phyloP scores from a whole-genome alignment of 2,797 vertebrate species.

The Naso thynnoides region DNA sequence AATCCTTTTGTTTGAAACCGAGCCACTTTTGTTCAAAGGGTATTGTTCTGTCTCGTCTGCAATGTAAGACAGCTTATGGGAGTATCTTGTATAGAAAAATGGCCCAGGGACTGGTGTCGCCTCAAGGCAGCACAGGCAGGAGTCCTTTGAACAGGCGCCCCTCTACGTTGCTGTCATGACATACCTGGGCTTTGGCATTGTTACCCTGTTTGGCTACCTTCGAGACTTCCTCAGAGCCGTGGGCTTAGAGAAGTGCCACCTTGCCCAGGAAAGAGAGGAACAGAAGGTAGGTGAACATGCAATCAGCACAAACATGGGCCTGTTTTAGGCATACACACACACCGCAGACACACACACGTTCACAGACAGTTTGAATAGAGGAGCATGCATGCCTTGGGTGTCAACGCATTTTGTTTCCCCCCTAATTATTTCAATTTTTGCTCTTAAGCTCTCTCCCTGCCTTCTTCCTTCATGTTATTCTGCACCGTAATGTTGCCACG shows the following conservation, averaged over 20 bases:
- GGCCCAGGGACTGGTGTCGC: slow-evolving; percentile 61
- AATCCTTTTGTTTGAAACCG: slow-evolving; percentile 20
- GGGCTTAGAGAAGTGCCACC: slow-evolving; percentile 91
- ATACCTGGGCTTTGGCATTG: slow-evolving; percentile 92
- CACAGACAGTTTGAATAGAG: slow-evolving; percentile 27
- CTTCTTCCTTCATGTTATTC: slow-evolving; percentile 49
- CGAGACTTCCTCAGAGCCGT: slow-evolving; percentile 93
- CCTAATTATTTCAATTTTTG: slow-evolving; percentile 68
- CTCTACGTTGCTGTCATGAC: slow-evolving; percentile 93
- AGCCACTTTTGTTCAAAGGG: slow-evolving; percentile 19
- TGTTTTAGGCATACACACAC: slow-evolving; percentile 35
- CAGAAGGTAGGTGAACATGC: slow-evolving; percentile 87
- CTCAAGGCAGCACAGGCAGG: slow-evolving; percentile 78
- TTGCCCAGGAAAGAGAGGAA: slow-evolving; percentile 89
- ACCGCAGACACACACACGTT: slow-evolving; percentile 16
- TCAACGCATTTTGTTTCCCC: slow-evolving; percentile 63
- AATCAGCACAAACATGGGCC: slow-evolving; percentile 36
- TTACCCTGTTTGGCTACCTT: slow-evolving; percentile 93
- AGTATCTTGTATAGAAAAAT: slow-evolving; percentile 84
- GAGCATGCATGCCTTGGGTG: slow-evolving; percentile 41
- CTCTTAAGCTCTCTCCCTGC: slow-evolving; percentile 48
- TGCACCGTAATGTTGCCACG: slow-evolving; percentile 72
- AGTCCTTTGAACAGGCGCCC: slow-evolving; percentile 91
- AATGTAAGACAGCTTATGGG: slow-evolving; percentile 46
- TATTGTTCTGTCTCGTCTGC: slow-evolving; percentile 42